phyloP scores from a whole-genome alignment of 1,140 invertebrate genomes.

The Grapholita molesta region DNA sequence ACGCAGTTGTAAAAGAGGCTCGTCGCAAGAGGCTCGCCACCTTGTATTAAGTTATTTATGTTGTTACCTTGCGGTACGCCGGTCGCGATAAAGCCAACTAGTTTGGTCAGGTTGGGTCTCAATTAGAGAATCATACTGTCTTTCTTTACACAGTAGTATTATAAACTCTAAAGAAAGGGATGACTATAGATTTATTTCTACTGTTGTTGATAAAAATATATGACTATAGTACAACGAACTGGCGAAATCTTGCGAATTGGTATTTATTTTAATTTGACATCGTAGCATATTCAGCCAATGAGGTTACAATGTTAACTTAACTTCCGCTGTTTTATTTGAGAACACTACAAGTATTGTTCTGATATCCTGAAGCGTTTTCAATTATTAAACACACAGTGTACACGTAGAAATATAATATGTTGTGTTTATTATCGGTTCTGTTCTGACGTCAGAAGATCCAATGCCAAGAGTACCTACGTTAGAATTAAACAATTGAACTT shows the following conservation, averaged over 20 bases:
- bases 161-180: no score
- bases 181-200: no score
- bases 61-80: not conserved
- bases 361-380: not conserved
- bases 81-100: not conserved
- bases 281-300: not conserved
- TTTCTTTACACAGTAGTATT: no score
- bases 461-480: not conserved
- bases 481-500: not conserved
- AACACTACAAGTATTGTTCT: not conserved
- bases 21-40: not conserved
- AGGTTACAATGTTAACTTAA: not conserved
- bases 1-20: slow-evolving; percentile 10
- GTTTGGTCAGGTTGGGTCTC: no score
- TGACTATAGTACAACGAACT: not conserved
- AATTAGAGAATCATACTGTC: no score
- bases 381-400: not conserved
- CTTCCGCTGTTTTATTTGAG: not conserved
- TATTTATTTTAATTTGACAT: not conserved
- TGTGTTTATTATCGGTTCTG: not conserved
- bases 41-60: not conserved
- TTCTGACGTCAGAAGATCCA: not conserved
- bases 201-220: no score
- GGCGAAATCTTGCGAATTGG: not conserved
- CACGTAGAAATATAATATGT: not conserved